A percentile compares a stretch with the other conserved stretches of the same genome.
phyloP scores from a whole-genome alignment of 2,797 vertebrate species.

The Salmo trutta region DNA sequence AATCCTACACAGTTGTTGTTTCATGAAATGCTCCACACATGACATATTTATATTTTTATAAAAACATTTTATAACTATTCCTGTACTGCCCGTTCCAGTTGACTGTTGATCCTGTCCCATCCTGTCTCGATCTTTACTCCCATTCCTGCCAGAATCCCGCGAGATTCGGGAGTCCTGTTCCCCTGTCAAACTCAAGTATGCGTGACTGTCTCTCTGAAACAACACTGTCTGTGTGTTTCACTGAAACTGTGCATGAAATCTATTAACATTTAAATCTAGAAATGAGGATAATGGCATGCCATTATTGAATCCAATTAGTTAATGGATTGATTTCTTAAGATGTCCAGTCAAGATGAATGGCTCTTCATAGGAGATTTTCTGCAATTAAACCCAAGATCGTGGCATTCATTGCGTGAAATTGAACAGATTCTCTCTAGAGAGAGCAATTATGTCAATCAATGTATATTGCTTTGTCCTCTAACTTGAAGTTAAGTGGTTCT shows the following conservation, averaged over 20 bases:
- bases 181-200: background rate
- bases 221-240: background rate
- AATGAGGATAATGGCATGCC: slow-evolving; percentile 51
- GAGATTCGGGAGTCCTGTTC: too few relatives aligned
- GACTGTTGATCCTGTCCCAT: too few relatives aligned
- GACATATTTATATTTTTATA: too few relatives aligned
- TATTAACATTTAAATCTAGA: slow-evolving; percentile 63
- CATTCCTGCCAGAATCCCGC: too few relatives aligned
- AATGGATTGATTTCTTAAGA: slow-evolving; percentile 58
- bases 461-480: slow-evolving; percentile 72
- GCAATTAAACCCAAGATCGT: slow-evolving; percentile 69
- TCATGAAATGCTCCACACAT: too few relatives aligned
- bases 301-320: slow-evolving; percentile 28
- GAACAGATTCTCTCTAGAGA: slow-evolving; percentile 66
- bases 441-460: slow-evolving; percentile 69
- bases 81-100: too few relatives aligned
- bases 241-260: background rate
- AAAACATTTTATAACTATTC: too few relatives aligned
- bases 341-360: slow-evolving; percentile 63
- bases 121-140: too few relatives aligned
- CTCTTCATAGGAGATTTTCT: slow-evolving; percentile 61
- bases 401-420: slow-evolving; percentile 67
- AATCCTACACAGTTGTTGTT: too few relatives aligned
- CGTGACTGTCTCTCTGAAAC: background rate
- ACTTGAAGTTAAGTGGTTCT: slow-evolving; percentile 61